Conservation (phyloP, 2,888 invertebrate genomes). For the Schizotus pectinicornis region DNA sequence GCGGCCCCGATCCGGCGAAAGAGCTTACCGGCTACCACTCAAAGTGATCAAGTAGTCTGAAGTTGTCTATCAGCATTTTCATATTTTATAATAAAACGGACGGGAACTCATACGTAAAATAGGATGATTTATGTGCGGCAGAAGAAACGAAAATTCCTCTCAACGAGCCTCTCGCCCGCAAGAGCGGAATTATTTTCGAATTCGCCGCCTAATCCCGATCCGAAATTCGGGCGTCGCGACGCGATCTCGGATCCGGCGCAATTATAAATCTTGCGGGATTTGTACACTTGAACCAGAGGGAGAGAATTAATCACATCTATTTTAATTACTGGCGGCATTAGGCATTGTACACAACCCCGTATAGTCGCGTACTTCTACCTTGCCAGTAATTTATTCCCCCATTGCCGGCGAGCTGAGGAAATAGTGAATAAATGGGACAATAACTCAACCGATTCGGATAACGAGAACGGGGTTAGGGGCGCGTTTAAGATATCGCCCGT, state of each 20-base stretch:
- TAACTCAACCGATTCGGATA: slow-evolving; percentile 43
- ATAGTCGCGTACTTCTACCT: slow-evolving; percentile 28
- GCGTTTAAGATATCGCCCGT: slow-evolving; percentile 16
- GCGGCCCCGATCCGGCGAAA: slow-evolving; percentile 1
- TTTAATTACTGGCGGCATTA: slow-evolving; percentile 37
- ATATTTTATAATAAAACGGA: slow-evolving; percentile 25
- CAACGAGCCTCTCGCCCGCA: slow-evolving; percentile 1
- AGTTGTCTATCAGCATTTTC: slow-evolving; percentile 38
- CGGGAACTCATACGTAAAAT: slow-evolving; percentile 28
- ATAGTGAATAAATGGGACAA: slow-evolving; percentile 46
- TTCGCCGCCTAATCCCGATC: neutral
- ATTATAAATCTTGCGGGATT: slow-evolving; percentile 28
- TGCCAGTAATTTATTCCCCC: slow-evolving; percentile 40
- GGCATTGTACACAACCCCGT: slow-evolving; percentile 36
- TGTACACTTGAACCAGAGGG: slow-evolving; percentile 18
- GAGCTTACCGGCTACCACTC: slow-evolving; percentile 22
- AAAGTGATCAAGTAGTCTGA: slow-evolving; percentile 38
- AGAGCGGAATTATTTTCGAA: slow-evolving; percentile 12
- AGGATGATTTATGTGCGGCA: slow-evolving; percentile 37
- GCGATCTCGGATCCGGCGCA: slow-evolving; percentile 4
- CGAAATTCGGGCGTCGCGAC: neutral
- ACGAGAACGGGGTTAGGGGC: slow-evolving; percentile 22
- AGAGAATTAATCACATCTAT: slow-evolving; percentile 39
- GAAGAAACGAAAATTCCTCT: neutral
- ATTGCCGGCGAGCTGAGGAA: slow-evolving; percentile 38